Conservation (phyloP, 2,113 vertebrate genomes). For the Channa maculata region DNA sequence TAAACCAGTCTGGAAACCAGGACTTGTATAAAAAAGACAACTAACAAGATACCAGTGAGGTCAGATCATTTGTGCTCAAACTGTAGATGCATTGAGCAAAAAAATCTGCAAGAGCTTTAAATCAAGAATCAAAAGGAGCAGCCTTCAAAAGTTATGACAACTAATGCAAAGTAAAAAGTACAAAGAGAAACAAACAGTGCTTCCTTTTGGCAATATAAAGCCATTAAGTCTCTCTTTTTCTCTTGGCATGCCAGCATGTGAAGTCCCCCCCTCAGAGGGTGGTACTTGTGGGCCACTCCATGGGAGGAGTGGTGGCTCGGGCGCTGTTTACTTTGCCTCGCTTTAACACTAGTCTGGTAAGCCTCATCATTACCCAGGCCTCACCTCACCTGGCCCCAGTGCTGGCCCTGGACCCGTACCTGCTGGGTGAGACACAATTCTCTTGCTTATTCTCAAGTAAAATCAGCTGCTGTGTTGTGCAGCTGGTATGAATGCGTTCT, state of each 20-base stretch:
- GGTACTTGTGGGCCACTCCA: slow-evolving; percentile 95
- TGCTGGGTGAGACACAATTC: slow-evolving; percentile 76
- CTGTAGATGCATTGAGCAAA: neutral
- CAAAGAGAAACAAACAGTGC: neutral
- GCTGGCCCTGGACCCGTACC: slow-evolving; percentile 90
- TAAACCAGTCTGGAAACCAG: neutral
- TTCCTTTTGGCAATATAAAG: no score
- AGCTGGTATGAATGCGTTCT: neutral
- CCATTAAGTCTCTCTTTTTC: neutral
- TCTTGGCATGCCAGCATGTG: slow-evolving; percentile 75
- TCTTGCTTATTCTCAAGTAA: neutral
- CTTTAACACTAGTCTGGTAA: slow-evolving; percentile 91
- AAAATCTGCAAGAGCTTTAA: neutral
- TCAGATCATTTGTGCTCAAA: neutral
- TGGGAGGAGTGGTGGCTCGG: slow-evolving; percentile 97
- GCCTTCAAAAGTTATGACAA: neutral
- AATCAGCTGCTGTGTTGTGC: neutral
- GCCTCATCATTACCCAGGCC: slow-evolving; percentile 95
- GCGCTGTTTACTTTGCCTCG: slow-evolving; percentile 92
- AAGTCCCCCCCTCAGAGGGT: slow-evolving; percentile 89
- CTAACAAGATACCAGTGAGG: neutral
- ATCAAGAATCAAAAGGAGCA: neutral
- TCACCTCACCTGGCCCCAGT: slow-evolving; percentile 95
- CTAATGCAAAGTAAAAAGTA: neutral
- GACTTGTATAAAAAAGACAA: neutral